phyloP scores from a whole-genome alignment of 2,888 invertebrate species.

The Amblyteles armatorius region DNA sequence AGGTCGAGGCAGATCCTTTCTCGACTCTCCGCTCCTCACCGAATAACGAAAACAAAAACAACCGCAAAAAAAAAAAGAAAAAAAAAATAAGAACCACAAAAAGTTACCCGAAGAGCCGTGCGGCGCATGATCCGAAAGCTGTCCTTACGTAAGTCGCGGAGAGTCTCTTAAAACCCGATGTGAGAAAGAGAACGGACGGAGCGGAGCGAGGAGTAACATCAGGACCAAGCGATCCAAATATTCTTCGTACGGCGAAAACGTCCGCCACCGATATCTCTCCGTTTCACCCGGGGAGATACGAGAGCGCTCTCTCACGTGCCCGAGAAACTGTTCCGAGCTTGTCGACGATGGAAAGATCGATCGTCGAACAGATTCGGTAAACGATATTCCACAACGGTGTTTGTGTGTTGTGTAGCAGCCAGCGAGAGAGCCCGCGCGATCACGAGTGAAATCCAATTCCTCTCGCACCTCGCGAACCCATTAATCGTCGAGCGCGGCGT shows the following conservation, averaged over 20 bases:
- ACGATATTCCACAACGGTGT: slow-evolving; percentile 57
- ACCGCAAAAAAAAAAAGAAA: background rate
- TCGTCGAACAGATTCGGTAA: slow-evolving; percentile 58
- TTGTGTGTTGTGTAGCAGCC: slow-evolving; percentile 56
- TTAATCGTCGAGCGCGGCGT: slow-evolving; percentile 63
- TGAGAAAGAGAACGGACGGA: slow-evolving; percentile 26
- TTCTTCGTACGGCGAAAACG: slow-evolving; percentile 59
- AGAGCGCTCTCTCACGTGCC: slow-evolving; percentile 37
- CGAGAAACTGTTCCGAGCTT: slow-evolving; percentile 50
- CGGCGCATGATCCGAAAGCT: slow-evolving; percentile 40
- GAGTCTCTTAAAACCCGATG: background rate
- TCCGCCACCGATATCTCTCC: slow-evolving; percentile 43
- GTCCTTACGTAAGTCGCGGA: slow-evolving; percentile 53
- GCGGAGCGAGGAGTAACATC: slow-evolving; percentile 3
- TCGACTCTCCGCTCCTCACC: slow-evolving; percentile 44
- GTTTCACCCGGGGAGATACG: background rate
- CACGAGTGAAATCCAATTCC: slow-evolving; percentile 69
- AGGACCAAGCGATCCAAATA: slow-evolving; percentile 60
- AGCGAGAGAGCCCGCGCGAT: slow-evolving; percentile 62
- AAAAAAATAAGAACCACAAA: slow-evolving; percentile 1
- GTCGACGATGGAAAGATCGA: slow-evolving; percentile 66
- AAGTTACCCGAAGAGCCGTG: slow-evolving; percentile 13
- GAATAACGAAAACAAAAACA: slow-evolving; percentile 15
- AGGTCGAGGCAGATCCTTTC: slow-evolving; percentile 50
- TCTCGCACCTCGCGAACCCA: slow-evolving; percentile 67